Base-by-base conservation (phyloP, 2,797 vertebrate species). In the Ataeniobius toweri region DNA sequence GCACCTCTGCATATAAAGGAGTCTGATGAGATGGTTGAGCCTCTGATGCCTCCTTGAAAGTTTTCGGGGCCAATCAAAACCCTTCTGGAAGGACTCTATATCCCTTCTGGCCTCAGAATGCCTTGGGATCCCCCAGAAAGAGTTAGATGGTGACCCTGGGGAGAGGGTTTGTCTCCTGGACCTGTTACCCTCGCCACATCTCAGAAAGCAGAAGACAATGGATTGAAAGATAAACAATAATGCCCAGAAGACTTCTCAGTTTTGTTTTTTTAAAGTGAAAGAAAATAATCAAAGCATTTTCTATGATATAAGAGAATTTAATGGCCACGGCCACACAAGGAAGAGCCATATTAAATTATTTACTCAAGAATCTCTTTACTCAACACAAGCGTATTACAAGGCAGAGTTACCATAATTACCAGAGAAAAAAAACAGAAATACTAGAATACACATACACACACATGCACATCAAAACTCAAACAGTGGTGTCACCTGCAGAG, bases 401-500 rank as follows among this genome's bases (percentile, higher is more conserved):
- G 61, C 77, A 50, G 71, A 12, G 16, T 68, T 24, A 51, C 74
- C 44, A 36, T 53, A 63, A 78, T 79, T 74, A 83, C 70, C 53
- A 36, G n/a, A 26, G 68, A 71, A 68, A 83, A 73, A 36, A 83
- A 59, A 46, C 36, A 22, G 44, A 80, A 74, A 83, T 82, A 71
- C 81, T 79, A 24, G 80, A 22, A 82, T 76, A 77, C 75, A 86
- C 80, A 73, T 31, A 78, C 28, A 87, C 73, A 31, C 22, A 63
- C 36, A 58, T 71, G 79, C 71, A 31, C 31, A 53, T 73, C 68
- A 69, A 75, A 70, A 65, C 44, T 70, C 77, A 63, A 36, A 69
- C 39, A 58, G 84, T 80, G 71, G 87, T 82, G 83, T 90, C 89
- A 87, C 85, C 86, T 68, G 59, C 61, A 63, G 83, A 89, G 84